A percentile compares a stretch with the other conserved stretches of the same genome.
Evolutionary conservation across 1,140 invertebrate species (phyloP).

Genomic region (Aporrectodea caliginosa): DNA sequence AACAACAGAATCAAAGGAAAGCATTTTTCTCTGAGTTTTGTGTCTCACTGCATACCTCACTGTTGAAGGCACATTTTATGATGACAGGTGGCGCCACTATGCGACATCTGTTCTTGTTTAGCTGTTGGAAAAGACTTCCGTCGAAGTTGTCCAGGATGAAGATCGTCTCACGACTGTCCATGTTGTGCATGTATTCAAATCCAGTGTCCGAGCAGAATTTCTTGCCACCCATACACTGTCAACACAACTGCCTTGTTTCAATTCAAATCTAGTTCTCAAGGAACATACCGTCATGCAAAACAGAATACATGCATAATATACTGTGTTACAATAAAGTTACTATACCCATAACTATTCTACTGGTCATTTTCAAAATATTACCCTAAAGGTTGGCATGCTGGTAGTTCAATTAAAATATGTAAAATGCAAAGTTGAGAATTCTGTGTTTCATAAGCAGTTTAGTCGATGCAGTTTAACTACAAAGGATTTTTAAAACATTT

Average conservation of each 20-base stretch:
- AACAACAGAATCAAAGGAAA: neutral
- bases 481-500: neutral
- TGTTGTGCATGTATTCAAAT: conserved; percentile 39
- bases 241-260: neutral
- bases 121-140: conserved; percentile 63
- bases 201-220: conserved; percentile 43
- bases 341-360: neutral
- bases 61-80: conserved; percentile 41
- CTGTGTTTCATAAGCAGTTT: too few relatives aligned
- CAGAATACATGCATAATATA: neutral
- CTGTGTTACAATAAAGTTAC: neutral
- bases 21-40: conserved; percentile 1
- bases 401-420: neutral
- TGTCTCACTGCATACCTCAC: neutral
- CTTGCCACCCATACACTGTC: neutral
- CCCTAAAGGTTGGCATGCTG: neutral
- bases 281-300: neutral
- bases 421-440: too few relatives aligned
- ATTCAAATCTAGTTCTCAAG: neutral
- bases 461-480: neutral
- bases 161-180: conserved; percentile 60
- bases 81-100: conserved; percentile 54
- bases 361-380: neutral
- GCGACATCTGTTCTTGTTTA: conserved; percentile 62
- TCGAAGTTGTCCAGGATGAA: conserved; percentile 70